These are phyloP conservation scores for Oryzaephilus surinamensis DNA, from an alignment of 1,140 invertebrate species.

Conservation along the genomic window DNA sequence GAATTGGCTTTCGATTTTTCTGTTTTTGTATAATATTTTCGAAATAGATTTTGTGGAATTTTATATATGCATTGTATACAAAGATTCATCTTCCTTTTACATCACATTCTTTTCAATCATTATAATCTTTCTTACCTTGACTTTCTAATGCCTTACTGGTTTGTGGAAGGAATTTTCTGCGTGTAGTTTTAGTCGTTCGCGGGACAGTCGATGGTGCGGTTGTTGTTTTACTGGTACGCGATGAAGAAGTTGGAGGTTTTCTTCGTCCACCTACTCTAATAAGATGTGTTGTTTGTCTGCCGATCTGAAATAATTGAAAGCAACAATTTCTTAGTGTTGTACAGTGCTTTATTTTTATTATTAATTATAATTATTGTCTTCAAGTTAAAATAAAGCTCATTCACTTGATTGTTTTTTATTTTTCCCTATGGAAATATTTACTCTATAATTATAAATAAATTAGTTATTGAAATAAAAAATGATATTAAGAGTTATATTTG, in stretches of 20 bases:
- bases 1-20: no score
- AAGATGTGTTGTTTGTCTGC: conserved; percentile 9
- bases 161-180: conserved; percentile 17
- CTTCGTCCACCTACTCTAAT: conserved; percentile 17
- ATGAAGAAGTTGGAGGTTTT: conserved; percentile 10
- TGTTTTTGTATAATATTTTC: no score
- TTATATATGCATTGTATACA: no score
- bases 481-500: no score
- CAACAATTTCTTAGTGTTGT: conserved; percentile 1
- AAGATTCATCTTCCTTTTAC: no score
- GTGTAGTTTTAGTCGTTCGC: conserved; percentile 17
- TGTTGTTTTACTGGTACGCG: conserved; percentile 17
- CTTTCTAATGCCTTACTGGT: conserved; percentile 21
- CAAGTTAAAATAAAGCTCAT: conserved; percentile 2
- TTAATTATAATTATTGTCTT: conserved; percentile 2
- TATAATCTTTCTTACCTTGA: conserved; percentile 20
- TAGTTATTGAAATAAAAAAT: no score
- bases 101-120: neutral
- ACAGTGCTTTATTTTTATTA: neutral
- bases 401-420: conserved; percentile 6
- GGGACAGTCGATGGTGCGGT: conserved; percentile 17
- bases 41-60: no score
- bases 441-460: no score
- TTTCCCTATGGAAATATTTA: no score
- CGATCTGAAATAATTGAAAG: conserved; percentile 12